phyloP scores from a whole-genome alignment of 1,140 invertebrate genomes.

The Spodoptera litura region DNA sequence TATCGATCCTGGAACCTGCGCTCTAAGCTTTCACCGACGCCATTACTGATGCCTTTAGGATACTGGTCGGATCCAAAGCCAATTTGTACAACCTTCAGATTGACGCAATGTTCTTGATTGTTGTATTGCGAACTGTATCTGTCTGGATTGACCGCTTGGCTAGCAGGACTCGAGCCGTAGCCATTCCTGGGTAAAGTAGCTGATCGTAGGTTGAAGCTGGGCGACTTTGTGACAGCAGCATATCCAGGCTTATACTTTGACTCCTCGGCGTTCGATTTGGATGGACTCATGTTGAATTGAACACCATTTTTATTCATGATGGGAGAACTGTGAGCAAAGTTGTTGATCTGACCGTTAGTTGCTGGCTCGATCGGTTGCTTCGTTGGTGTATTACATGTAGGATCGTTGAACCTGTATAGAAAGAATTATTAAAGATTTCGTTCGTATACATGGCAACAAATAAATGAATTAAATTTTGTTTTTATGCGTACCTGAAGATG shows the following conservation, averaged over 20 bases:
- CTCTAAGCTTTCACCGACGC: slow-evolving; percentile 86
- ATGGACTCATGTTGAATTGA: slow-evolving; percentile 82
- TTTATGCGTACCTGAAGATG: slow-evolving; percentile 78
- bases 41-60: slow-evolving; percentile 81
- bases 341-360: slow-evolving; percentile 68
- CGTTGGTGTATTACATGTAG: slow-evolving; percentile 85
- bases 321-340: slow-evolving; percentile 84
- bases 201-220: slow-evolving; percentile 87
- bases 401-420: slow-evolving; percentile 89
- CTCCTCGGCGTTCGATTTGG: slow-evolving; percentile 81
- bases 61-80: slow-evolving; percentile 82
- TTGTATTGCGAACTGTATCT: slow-evolving; percentile 85
- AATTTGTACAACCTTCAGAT: slow-evolving; percentile 86
- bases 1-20: slow-evolving; percentile 79
- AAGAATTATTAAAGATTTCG: background rate
- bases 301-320: slow-evolving; percentile 83
- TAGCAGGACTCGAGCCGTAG: slow-evolving; percentile 83
- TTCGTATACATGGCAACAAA: background rate
- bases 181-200: slow-evolving; percentile 91
- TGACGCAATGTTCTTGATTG: slow-evolving; percentile 85
- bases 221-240: slow-evolving; percentile 79
- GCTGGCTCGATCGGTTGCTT: slow-evolving; percentile 62
- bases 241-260: slow-evolving; percentile 80
- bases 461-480: background rate
- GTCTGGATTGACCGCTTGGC: slow-evolving; percentile 82